Percentiles rank a stretch among this genome's conserved stretches.
Evolutionary conservation across 2,888 invertebrate species (phyloP).

Genomic region (Drosophila helvetica): DNA sequence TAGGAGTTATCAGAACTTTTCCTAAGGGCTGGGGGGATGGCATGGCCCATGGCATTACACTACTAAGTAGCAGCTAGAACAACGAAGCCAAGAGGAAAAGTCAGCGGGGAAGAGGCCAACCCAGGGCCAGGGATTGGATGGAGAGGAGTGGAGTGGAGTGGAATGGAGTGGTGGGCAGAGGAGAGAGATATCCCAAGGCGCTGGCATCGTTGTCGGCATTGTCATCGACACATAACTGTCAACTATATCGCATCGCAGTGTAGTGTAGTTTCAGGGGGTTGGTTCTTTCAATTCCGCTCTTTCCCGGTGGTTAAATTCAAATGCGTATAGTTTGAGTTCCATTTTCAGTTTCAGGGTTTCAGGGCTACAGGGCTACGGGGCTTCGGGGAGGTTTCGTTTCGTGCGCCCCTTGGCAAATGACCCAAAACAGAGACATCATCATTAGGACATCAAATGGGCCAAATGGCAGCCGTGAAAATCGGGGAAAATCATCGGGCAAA

Average conservation of each 20-base stretch:
- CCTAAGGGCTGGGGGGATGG: neutral
- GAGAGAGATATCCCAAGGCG: slow-evolving; percentile 19
- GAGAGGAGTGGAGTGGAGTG: neutral
- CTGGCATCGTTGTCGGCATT: slow-evolving; percentile 25
- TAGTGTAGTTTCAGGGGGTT: slow-evolving; percentile 2
- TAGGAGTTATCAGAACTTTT: neutral
- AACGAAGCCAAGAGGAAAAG: slow-evolving; percentile 29
- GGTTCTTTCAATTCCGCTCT: neutral
- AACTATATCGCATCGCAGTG: slow-evolving; percentile 11
- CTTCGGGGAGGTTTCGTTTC: slow-evolving; percentile 27
- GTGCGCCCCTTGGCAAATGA: slow-evolving; percentile 53
- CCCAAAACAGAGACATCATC: slow-evolving; percentile 68
- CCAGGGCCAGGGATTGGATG: neutral
- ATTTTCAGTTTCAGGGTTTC: slow-evolving; percentile 2
- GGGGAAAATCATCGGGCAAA: slow-evolving; percentile 44
- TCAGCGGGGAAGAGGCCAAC: slow-evolving; percentile 11
- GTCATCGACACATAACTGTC: slow-evolving; percentile 47
- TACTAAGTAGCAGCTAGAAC: slow-evolving; percentile 35
- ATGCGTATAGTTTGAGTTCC: slow-evolving; percentile 3
- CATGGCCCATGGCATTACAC: slow-evolving; percentile 25
- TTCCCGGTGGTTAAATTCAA: slow-evolving; percentile 33
- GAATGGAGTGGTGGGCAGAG: neutral
- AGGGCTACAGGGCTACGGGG: no score
- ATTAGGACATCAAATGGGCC: slow-evolving; percentile 64
- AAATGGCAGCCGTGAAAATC: slow-evolving; percentile 55